Evolutionary conservation across 2,797 vertebrate species (phyloP).

Genomic region (Brotula barbata): DNA sequence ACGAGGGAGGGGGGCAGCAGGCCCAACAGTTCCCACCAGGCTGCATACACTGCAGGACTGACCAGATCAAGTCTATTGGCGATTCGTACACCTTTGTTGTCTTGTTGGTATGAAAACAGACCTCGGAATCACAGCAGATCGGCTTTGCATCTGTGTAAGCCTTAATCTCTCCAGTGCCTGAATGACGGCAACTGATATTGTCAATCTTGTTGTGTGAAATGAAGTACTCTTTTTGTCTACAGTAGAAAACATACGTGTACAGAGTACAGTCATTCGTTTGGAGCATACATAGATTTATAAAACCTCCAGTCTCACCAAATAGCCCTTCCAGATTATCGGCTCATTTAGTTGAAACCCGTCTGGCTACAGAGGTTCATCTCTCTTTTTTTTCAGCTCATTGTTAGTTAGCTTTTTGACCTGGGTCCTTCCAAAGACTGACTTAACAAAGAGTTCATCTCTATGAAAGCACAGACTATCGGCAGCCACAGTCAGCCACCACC

Average conservation of each 20-base stretch:
- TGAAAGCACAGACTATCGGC: conserved; percentile 85
- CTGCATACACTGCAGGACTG: conserved; percentile 29
- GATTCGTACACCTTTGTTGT: conserved; percentile 29
- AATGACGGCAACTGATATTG: conserved; percentile 15
- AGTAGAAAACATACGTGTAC: conserved; percentile 80
- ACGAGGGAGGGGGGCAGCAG: conserved; percentile 60
- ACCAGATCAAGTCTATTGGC: conserved; percentile 29
- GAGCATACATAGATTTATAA: conserved; percentile 28
- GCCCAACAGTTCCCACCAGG: conserved; percentile 68
- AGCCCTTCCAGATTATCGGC: conserved; percentile 17
- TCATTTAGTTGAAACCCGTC: conserved; percentile 24
- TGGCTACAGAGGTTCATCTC: neutral
- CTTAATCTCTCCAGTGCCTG: conserved; percentile 16
- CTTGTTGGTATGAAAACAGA: conserved; percentile 26
- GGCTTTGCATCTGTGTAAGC: conserved; percentile 5
- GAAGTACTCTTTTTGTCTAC: conserved; percentile 82
- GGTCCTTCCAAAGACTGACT: conserved; percentile 54
- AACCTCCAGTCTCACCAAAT: conserved; percentile 32
- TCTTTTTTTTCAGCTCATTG: conserved; percentile 36
- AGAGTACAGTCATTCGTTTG: conserved; percentile 35
- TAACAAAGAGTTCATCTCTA: conserved; percentile 31
- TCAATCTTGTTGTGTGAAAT: conserved; percentile 62
- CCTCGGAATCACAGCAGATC: conserved; percentile 21
- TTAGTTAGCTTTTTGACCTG: conserved; percentile 17
- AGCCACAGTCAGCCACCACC: conserved; percentile 96